These are phyloP conservation scores for Montipora capricornis DNA, from an alignment of 64 coral and sea anemone genomes.

Conservation along the genomic window DNA sequence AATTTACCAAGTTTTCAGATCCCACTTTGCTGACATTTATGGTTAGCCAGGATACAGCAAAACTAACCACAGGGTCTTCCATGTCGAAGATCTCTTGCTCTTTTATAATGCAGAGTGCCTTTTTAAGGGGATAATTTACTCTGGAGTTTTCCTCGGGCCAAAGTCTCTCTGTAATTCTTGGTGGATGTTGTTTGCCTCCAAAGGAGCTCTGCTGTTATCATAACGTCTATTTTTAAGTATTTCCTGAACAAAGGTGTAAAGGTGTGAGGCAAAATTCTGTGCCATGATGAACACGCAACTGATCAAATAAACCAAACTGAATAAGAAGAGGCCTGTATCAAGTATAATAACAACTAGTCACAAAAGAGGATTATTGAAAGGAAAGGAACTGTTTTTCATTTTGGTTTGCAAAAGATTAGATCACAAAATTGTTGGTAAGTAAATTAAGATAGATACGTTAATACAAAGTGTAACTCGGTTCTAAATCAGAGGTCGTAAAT, in stretches of 20 bases:
- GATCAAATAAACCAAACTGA: conserved; percentile 44
- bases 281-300: conserved; percentile 35
- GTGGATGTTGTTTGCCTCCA: conserved; percentile 51
- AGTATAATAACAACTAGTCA: not conserved
- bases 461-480: too few species aligned
- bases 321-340: conserved; percentile 17
- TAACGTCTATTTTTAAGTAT: conserved; percentile 23
- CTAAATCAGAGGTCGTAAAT: too few species aligned
- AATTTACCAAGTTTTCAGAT: conserved; percentile 59
- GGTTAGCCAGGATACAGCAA: conserved; percentile 41
- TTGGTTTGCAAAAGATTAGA: too few species aligned
- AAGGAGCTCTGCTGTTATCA: conserved; percentile 15
- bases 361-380: too few species aligned
- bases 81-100: conserved; percentile 33
- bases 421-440: too few species aligned
- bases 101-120: conserved; percentile 18
- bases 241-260: conserved; percentile 47
- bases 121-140: conserved; percentile 56
- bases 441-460: too few species aligned
- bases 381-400: too few species aligned
- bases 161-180: not conserved
- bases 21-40: conserved; percentile 51
- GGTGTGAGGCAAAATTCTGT: conserved; percentile 39
- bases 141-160: not conserved
- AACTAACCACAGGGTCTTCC: conserved; percentile 26